Conservation (phyloP, 2,888 invertebrate species). For the Terebella lapidaria region DNA sequence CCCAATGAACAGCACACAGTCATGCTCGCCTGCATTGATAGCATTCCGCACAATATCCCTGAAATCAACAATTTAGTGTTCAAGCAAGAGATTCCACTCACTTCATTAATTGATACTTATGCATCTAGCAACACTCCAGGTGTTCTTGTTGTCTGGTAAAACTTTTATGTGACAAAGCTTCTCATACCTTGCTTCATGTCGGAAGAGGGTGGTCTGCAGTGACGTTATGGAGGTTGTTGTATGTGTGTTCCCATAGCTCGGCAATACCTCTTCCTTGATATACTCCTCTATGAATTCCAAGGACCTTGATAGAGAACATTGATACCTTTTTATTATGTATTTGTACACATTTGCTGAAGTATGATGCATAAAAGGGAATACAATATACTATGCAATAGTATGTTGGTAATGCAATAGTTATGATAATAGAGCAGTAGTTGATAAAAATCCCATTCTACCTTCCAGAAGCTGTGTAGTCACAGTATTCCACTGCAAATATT, state of each 20-base stretch:
- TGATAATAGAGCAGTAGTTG: no score
- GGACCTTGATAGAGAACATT: no score
- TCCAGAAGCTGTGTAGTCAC: constrained; percentile 83
- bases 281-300: constrained; percentile 82
- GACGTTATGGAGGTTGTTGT: constrained; percentile 79
- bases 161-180: neutral
- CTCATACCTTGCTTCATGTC: constrained; percentile 61
- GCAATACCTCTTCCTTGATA: constrained; percentile 69
- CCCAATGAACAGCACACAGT: constrained; percentile 71
- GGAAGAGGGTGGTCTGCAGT: constrained; percentile 78
- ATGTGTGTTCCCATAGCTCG: constrained; percentile 72
- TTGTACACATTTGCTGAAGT: no score
- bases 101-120: no score
- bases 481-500: constrained; percentile 62
- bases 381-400: no score
- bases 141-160: neutral
- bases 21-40: constrained; percentile 75
- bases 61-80: no score
- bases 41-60: constrained; percentile 75
- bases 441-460: no score
- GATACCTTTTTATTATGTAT: no score
- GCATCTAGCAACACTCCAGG: no score
- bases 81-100: no score
- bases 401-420: no score
- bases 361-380: no score